phyloP scores from a whole-genome alignment of 1,140 invertebrate genomes.

The Pseudomyrmex sp. region DNA sequence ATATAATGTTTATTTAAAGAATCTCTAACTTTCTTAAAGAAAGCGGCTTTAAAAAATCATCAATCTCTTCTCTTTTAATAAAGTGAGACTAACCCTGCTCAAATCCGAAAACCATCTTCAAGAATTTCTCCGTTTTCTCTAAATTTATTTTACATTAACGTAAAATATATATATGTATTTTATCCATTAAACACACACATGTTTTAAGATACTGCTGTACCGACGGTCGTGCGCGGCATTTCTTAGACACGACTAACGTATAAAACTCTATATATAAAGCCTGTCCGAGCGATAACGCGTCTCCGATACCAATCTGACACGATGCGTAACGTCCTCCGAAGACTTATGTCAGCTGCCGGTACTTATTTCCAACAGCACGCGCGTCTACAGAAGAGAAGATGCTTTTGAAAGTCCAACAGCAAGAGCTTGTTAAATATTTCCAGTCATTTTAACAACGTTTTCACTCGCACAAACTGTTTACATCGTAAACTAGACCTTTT shows the following conservation, averaged over 20 bases:
- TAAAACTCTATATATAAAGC: conserved; percentile 69
- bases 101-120: no score
- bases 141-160: conserved; percentile 43
- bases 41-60: conserved; percentile 14
- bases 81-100: no score
- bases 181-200: conserved; percentile 25
- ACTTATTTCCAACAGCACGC: conserved; percentile 74
- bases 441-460: not conserved
- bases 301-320: conserved; percentile 79
- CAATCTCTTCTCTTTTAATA: not conserved
- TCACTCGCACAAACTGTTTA: no score
- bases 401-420: not conserved
- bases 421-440: not conserved
- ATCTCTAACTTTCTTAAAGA: not conserved
- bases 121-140: conserved; percentile 31
- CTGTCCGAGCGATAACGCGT: conserved; percentile 73
- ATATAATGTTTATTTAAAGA: not conserved
- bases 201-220: conserved; percentile 62
- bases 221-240: conserved; percentile 31
- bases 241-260: conserved; percentile 67
- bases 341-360: conserved; percentile 72
- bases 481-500: not conserved
- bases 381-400: conserved; percentile 9
- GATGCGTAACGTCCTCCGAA: conserved; percentile 74
- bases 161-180: conserved; percentile 62